Evolutionary conservation across 35 echinoderm and acorn worm genomes (phyloP), one percentile per base, ranked within the genome.

Genomic region (Acanthaster planci): DNA sequence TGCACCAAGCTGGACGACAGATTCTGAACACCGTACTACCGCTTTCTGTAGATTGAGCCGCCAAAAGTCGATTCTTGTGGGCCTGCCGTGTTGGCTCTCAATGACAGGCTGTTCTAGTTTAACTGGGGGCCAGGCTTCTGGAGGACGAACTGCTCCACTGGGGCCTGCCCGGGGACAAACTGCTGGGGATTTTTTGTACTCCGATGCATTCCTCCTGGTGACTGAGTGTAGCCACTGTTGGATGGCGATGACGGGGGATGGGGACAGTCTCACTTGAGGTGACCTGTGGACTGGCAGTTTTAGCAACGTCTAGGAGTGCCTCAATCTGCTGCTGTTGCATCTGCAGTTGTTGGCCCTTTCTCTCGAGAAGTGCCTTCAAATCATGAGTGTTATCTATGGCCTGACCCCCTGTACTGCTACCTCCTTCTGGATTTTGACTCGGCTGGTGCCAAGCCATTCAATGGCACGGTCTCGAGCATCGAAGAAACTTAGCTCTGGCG

Each of bases 61-160:
- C 40, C 8, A 77, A n/a, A 18, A 37, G 31, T 47, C 40, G 81
- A 77, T 15, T 52, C 68, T 58, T 19, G 2, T 58, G 15, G 2
- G 47, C 88, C 88, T 81, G 83, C 82, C 37, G 77, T 86, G 47
- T n/a, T 77, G 89, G 89, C 83, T 91, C 89, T 60, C 72, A 51
- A 86, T 55, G 38, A 72, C 77, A 85, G 89, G 89, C 40, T 60
- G 4, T 80, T 38, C n/a, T 80, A 50, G 83, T 91, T 91, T 86
- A 91, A 91, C 77, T 44, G 54, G 23, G 12, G 51, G 54, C 54
- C 54, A 57, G 54, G 54, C 54, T 57, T 57, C 54, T 57, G 54
- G 54, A 22, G 54, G 54, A 57, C 54, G n/a, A n/a, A 57, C 8
- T 8, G 54, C 8, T 56, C 15, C 22, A 8, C 1, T 56, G 54